Evolutionary conservation across 2,797 vertebrate genomes (phyloP), one percentile per base, ranked within the genome.

Genomic region (Acanthopagrus latus): DNA sequence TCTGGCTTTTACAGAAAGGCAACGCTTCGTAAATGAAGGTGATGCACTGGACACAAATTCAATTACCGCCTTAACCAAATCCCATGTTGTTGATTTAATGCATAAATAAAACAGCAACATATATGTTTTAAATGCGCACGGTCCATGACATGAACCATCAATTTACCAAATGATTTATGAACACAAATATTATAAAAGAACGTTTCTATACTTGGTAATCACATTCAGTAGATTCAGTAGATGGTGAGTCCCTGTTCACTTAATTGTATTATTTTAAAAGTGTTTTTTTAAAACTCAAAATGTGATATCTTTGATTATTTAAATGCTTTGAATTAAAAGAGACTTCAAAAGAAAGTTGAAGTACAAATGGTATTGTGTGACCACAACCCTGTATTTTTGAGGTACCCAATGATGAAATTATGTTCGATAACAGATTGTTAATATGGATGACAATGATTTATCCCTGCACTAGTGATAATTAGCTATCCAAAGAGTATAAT

Each of bases 401-500:
- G 11, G 3, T 21, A 25, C 14, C 79, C 27, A 21, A 57, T 1
- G 0, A 52, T 58, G 14, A 57, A 38, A 13, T 41, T 29, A 17
- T 60, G 38, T 69, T 50, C 0, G 14, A 18, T 11, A 17, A 18
- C 21, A 47, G 1, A 81, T 38, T 48, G 16, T 72, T 20, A 9
- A 12, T 65, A 25, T 20, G 64, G 20, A 50, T 59, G 0, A 47
- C 9, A 67, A 7, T n/a, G 14, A 76, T 64, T 75, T 59, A 38
- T 48, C 38, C 33, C 27, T 50, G 1, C 51, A 47, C 1, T 68
- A 13, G 16, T 58, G 27, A 73, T 43, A 2, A 62, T 3, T 20
- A 60, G 29, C 27, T 77, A 60, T 81, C 9, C 12, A 59, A 27
- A 78, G 58, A 82, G 23, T 12, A 20, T 78, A 69, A 78, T 85